Conservation (phyloP, 2,113 vertebrate genomes). For the Chloropsis cyanopogon region DNA sequence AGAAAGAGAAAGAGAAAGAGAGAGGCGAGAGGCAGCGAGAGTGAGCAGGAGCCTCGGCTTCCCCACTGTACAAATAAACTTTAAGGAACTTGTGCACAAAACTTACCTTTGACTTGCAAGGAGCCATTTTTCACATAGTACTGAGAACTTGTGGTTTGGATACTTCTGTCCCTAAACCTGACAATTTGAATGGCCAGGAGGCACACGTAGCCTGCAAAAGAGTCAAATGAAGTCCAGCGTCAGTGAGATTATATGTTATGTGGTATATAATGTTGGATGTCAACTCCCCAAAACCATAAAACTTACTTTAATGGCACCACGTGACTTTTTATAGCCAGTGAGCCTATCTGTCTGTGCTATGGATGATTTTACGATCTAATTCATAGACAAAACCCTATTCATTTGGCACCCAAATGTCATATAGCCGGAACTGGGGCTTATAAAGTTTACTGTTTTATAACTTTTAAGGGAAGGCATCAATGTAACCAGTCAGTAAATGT, state of each 20-base stretch:
- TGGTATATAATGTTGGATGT: conserved; percentile 98
- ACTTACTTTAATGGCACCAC: conserved; percentile 99
- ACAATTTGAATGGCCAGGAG: conserved; percentile 87
- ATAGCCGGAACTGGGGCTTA: conserved; percentile 93
- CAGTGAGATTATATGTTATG: conserved; percentile 99
- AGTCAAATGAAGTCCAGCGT: conserved; percentile 95
- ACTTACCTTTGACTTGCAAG: conserved; percentile 87
- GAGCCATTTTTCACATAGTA: conserved; percentile 80
- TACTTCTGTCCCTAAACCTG: conserved; percentile 81
- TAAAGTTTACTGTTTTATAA: conserved; percentile 97
- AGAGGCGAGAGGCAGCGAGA: not conserved
- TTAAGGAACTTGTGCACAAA: conserved; percentile 72
- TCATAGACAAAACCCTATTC: conserved; percentile 99
- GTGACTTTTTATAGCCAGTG: conserved; percentile 99
- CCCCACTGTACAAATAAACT: conserved; percentile 73
- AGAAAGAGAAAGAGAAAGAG: conserved; percentile 12
- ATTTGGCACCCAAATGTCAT: conserved; percentile 98
- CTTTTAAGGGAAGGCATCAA: conserved; percentile 85
- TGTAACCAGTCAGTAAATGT: conserved; percentile 82
- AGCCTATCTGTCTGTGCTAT: conserved; percentile 98
- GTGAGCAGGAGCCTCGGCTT: conserved; percentile 30
- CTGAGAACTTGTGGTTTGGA: conserved; percentile 78
- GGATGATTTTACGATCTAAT: conserved; percentile 99
- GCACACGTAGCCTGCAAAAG: conserved; percentile 92
- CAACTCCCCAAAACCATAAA: conserved; percentile 99